Conservation (phyloP, 2,888 invertebrate species). For the Pseudanteris insignis region DNA sequence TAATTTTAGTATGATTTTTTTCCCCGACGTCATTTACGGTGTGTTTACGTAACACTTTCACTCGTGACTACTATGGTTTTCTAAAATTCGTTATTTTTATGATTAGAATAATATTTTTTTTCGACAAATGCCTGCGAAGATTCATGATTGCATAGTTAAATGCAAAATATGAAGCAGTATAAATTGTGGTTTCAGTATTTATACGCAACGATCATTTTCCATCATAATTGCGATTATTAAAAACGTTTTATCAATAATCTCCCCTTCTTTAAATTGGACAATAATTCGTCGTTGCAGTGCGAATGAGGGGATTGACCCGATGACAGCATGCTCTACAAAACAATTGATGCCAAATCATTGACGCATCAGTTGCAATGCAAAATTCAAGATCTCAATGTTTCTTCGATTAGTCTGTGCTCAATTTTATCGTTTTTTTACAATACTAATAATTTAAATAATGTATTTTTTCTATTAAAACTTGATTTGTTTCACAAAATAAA, state of each 20-base stretch:
- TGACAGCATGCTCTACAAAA: conserved; percentile 10
- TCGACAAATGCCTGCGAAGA: too few relatives aligned
- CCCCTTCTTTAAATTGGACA: conserved; percentile 29
- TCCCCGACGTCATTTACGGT: conserved; percentile 2
- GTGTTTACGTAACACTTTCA: conserved; percentile 31
- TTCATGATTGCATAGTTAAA: too few relatives aligned
- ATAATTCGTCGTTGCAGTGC: conserved; percentile 19
- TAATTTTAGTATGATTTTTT: conserved; percentile 11
- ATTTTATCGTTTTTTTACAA: too few relatives aligned
- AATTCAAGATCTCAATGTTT: too few relatives aligned
- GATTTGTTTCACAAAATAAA: too few relatives aligned
- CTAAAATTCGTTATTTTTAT: conserved; percentile 7
- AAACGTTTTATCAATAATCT: conserved; percentile 23
- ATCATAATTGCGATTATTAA: conserved; percentile 21
- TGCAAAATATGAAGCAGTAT: too few relatives aligned
- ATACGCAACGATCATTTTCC: too few relatives aligned
- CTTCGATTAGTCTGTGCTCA: too few relatives aligned
- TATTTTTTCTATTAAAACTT: too few relatives aligned
- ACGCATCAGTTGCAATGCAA: conserved; percentile 1
- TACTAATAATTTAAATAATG: too few relatives aligned
- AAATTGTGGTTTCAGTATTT: too few relatives aligned
- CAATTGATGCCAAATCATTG: conserved; percentile 19
- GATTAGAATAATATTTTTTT: conserved; percentile 22
- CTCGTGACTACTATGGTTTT: conserved; percentile 14
- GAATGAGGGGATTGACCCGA: conserved; percentile 27